A percentile compares a stretch with the other conserved stretches of the same genome.
phyloP scores from a whole-genome alignment of 2,888 invertebrate genomes.

The Teleogryllus oceanicus region DNA sequence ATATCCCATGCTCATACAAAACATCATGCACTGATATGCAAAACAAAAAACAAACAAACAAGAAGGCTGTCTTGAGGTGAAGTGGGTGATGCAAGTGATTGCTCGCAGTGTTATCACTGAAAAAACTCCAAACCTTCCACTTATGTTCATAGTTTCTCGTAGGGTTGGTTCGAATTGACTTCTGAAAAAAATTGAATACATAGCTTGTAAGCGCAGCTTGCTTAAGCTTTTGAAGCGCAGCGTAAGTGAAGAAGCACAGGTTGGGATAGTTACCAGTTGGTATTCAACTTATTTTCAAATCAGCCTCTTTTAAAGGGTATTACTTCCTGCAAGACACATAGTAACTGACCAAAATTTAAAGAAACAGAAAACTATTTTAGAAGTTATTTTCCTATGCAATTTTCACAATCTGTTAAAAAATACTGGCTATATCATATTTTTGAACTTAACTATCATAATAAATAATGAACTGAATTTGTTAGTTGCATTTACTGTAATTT shows the following conservation, averaged over 20 bases:
- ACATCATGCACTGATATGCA: background rate
- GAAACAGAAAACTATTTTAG: too few species aligned
- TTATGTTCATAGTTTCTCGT: constrained; percentile 80
- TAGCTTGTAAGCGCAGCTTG: background rate
- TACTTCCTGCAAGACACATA: too few species aligned
- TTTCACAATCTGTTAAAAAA: too few species aligned
- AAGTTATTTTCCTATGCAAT: too few species aligned
- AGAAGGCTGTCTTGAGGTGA: constrained; percentile 11
- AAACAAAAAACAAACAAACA: constrained; percentile 22
- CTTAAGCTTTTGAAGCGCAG: background rate
- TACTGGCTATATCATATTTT: too few species aligned
- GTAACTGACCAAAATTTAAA: too few species aligned
- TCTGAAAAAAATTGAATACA: constrained; percentile 60
- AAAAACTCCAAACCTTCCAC: constrained; percentile 20
- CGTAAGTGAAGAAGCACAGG: background rate
- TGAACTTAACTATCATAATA: too few species aligned
- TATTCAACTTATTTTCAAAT: too few species aligned
- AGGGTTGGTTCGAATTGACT: constrained; percentile 85
- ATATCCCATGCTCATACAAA: background rate
- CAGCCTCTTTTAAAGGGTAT: too few species aligned
- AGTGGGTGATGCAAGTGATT: constrained; percentile 6
- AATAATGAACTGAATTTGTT: too few species aligned
- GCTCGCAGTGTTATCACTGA: constrained; percentile 19
- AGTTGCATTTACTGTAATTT: too few species aligned
- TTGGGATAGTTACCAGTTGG: too few species aligned